Evolutionary conservation across 2,113 vertebrate species (phyloP).

Genomic region (rabbit (Oryctolagus cuniculus)): DNA sequence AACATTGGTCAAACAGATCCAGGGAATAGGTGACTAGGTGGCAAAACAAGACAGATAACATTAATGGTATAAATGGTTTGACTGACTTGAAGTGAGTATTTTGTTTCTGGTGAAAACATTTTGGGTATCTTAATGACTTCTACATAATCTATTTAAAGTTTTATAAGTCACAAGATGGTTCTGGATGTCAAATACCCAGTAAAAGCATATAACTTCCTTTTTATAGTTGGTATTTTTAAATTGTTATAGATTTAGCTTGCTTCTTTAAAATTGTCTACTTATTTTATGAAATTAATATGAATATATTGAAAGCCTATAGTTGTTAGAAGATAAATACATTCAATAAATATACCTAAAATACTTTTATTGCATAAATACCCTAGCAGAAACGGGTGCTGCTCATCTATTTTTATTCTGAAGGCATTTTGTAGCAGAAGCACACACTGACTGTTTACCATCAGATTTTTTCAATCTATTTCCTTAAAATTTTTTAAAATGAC

Average conservation of each 20-base stretch:
- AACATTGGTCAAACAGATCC: not conserved
- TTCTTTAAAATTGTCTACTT: not conserved
- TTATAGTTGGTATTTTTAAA: not conserved
- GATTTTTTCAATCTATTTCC: not conserved
- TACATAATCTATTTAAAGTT: not conserved
- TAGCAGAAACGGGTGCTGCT: not conserved
- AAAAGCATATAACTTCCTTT: not conserved
- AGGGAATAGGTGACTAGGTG: not conserved
- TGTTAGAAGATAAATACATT: not conserved
- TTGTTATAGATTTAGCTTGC: not conserved
- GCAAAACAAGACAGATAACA: not conserved
- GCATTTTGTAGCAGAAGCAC: not conserved
- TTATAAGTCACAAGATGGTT: not conserved
- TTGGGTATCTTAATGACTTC: not conserved
- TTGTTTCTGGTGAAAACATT: not conserved
- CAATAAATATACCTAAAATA: not conserved
- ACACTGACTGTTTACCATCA: not conserved
- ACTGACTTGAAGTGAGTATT: not conserved
- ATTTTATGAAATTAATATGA: not conserved
- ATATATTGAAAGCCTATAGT: not conserved
- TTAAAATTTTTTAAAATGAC: not conserved
- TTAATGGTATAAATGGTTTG: not conserved
- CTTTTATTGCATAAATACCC: not conserved
- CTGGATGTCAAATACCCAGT: not conserved
- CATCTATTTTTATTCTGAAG: constrained; percentile 15